Evolutionary conservation across 2,888 invertebrate genomes (phyloP).

Genomic region (Drosophila nigricruria): DNA sequence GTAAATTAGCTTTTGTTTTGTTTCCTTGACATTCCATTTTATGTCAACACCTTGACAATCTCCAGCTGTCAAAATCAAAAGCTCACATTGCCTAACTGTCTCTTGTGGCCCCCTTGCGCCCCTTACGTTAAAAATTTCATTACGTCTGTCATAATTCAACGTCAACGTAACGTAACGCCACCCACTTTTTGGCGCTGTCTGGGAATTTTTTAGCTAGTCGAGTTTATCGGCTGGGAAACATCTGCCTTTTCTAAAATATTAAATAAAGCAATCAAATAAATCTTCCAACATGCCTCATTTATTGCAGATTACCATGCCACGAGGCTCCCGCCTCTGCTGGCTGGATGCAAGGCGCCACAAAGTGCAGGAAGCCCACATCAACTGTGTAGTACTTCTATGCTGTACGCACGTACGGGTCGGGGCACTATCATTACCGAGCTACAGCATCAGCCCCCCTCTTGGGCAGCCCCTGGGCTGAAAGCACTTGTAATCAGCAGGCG

Average conservation of each 20-base stretch:
- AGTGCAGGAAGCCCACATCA: constrained; percentile 38
- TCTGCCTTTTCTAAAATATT: constrained; percentile 80
- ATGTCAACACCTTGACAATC: constrained; percentile 42
- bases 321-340: constrained; percentile 12
- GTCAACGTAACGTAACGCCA: constrained; percentile 30
- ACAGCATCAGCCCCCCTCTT: background rate
- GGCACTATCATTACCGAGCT: constrained; percentile 69
- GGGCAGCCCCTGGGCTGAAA: constrained; percentile 5
- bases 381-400: background rate
- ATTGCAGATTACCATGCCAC: constrained; percentile 82
- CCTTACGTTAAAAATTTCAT: constrained; percentile 64
- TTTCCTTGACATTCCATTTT: constrained; percentile 23
- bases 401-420: constrained; percentile 72
- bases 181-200: constrained; percentile 18
- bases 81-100: constrained; percentile 28
- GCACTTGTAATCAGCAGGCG: constrained; percentile 61
- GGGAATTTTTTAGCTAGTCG: constrained; percentile 25
- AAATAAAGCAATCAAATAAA: constrained; percentile 84
- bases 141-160: constrained; percentile 73
- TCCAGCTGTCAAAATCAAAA: constrained; percentile 47
- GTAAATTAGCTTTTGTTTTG: constrained; percentile 27
- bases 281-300: constrained; percentile 84
- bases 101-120: background rate
- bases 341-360: constrained; percentile 45
- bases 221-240: constrained; percentile 60